Evolutionary conservation across 1,140 invertebrate genomes (phyloP).

Genomic region (Zaprionus inermis): DNA sequence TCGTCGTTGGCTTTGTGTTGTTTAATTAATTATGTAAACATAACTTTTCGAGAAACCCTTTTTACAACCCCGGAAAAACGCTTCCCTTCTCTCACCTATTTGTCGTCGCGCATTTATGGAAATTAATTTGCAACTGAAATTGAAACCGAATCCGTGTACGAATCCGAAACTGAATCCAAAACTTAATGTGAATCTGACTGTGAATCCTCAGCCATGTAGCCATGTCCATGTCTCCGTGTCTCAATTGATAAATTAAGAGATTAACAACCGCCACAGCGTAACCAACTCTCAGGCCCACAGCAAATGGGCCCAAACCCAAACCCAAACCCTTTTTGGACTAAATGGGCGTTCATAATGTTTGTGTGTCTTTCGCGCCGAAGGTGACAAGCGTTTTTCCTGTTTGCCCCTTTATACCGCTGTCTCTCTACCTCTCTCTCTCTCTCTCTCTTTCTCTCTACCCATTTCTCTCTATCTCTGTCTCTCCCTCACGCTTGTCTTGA

Average conservation of each 20-base stretch:
- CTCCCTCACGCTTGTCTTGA: not conserved
- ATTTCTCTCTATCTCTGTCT: too few relatives aligned
- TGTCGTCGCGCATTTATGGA: slow-evolving; percentile 74
- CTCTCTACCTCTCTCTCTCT: not conserved
- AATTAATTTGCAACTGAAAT: slow-evolving; percentile 83
- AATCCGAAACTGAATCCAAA: not conserved
- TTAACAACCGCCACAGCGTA: slow-evolving; percentile 70
- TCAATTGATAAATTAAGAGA: slow-evolving; percentile 80
- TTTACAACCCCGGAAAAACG: slow-evolving; percentile 42
- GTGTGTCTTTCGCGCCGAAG: slow-evolving; percentile 53
- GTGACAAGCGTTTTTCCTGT: slow-evolving; percentile 48
- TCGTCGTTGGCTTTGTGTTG: slow-evolving; percentile 57
- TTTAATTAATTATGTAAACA: slow-evolving; percentile 84
- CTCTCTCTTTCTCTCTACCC: too few relatives aligned
- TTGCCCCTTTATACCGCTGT: not conserved
- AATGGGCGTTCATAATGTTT: slow-evolving; percentile 66
- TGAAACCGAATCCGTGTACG: slow-evolving; percentile 50
- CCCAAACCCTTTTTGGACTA: slow-evolving; percentile 42
- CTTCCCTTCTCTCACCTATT: slow-evolving; percentile 1
- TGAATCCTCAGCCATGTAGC: not conserved
- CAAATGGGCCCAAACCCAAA: slow-evolving; percentile 26
- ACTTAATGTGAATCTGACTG: not conserved
- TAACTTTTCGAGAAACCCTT: slow-evolving; percentile 68
- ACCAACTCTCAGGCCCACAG: slow-evolving; percentile 53
- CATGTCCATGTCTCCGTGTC: slow-evolving; percentile 12